These are phyloP conservation scores for Saturnia japonica DNA, from an alignment of 2,888 invertebrate genomes.

Conservation along the genomic window DNA sequence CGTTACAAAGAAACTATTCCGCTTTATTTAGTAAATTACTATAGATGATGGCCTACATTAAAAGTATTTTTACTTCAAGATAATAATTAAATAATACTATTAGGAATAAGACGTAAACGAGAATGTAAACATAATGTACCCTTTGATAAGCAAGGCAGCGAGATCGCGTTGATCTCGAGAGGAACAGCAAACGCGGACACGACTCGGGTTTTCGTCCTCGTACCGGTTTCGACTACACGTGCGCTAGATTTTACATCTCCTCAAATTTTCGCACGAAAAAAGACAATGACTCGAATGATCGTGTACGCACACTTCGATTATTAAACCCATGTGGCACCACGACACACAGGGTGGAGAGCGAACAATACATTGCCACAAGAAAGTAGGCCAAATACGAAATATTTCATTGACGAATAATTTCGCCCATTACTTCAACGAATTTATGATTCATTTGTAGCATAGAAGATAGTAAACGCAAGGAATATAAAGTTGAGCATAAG, in stretches of 20 bases:
- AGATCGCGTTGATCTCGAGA: slow-evolving; percentile 19
- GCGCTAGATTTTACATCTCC: slow-evolving; percentile 55
- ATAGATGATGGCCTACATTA: background rate
- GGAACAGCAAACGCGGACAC: slow-evolving; percentile 15
- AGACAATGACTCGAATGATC: slow-evolving; percentile 39
- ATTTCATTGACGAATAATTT: slow-evolving; percentile 46
- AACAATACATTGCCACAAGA: slow-evolving; percentile 33
- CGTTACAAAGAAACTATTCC: too few species aligned
- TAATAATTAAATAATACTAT: background rate
- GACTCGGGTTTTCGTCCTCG: slow-evolving; percentile 33
- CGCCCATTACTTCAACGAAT: slow-evolving; percentile 23
- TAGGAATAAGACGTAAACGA: background rate
- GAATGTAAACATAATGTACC: background rate
- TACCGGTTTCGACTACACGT: slow-evolving; percentile 48
- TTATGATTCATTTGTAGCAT: background rate
- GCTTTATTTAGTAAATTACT: too few species aligned
- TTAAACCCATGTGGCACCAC: slow-evolving; percentile 32
- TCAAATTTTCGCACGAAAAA: slow-evolving; percentile 51
- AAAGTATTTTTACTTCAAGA: background rate
- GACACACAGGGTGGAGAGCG: slow-evolving; percentile 27
- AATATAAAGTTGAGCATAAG: background rate
- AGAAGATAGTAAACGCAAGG: background rate
- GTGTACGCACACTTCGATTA: slow-evolving; percentile 28
- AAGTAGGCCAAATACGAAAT: slow-evolving; percentile 55
- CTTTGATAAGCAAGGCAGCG: background rate